Base-by-base conservation (phyloP, 1,140 invertebrate species). In the Drosophila simulans region DNA sequence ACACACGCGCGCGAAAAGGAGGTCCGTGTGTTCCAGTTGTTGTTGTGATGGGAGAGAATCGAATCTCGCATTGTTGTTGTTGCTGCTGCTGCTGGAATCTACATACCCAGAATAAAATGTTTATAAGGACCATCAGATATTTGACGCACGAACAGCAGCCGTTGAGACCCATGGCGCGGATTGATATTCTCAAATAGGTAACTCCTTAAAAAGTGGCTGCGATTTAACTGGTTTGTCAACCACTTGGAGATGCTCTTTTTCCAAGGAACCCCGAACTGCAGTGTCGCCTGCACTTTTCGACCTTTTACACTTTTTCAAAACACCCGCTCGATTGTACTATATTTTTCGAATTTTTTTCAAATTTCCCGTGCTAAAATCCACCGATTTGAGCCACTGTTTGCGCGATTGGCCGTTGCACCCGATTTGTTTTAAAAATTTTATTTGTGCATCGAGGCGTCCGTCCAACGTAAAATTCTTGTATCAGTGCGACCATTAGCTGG, bases 41-140 rank as follows among this genome's bases (percentile, higher is more conserved):
- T 83, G 54, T 52, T 63, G 62, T 65, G 57, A 71, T 70, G 42
- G 51, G 46, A 52, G 48, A 51, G 52, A 42, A 45, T 42, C 66
- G 52, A 42, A 53, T 57, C 66, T 48, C 13, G 17, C 12, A 40
- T 68, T 86, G 69, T 60, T 70, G 45, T 63, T 85, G 59, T 52
- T 70, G 45, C 58, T 17, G n/a, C 48, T 49, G 46, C 55, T 17
- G n/a, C 27, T 34, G 27, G 27, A 51, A 35, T 53, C 60, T 84
- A 93, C 95, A 95, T 93, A 96, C 95, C 95, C 94, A 95, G 93
- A 96, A 95, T 85, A 96, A 92, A 31, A 96, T 91, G 91, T 96
- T 96, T 73, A 96, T 93, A 66, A 95, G 92, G 60, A 96, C 93
- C 66, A 96, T 93, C 34, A 95, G 92, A 86, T 95, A 96, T 92